Base-by-base conservation (phyloP, 1,140 invertebrate genomes). In the Octopus sinensis region DNA sequence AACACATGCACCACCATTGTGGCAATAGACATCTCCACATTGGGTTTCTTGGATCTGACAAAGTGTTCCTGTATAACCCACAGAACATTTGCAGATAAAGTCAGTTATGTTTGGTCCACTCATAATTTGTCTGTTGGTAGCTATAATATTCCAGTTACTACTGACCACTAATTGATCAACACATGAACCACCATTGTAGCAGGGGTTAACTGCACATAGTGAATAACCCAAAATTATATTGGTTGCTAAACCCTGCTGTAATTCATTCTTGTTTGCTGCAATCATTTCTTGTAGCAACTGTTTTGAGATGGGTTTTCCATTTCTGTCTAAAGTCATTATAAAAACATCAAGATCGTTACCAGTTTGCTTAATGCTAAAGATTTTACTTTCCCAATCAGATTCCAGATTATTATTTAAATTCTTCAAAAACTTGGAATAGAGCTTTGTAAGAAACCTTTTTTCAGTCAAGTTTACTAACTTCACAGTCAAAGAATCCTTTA, bases 81-180 rank as follows among this genome's bases (percentile, higher is more conserved):
- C 94, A 0, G 93, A 93, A 88, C 97, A 98, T 82, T 93, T 95
- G 90, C 97, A 98, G 82, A 94, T 84, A 88, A 96, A 97, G 56
- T 98, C 96, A 95, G 4, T 98, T 93, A 80, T 98, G 92, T 91
- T 98, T 96, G 0, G 97, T 97, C 89, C 97, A 99, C 84, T 96
- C 4, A 97, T 95, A 9, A 95, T 95, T 94, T 95, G 43, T 94
- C 95, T 88, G 95, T 95, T 12, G 94, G 92, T 88, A 93, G 94
- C 56, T 76, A 86, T 88, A 12, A 97, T 93, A 87, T 96, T 96
- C 53, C 95, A 92, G 13, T 96, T 96, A 13, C 2, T 91, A 5
- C 71, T 53, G 23, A 86, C 82, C 23, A 76, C 80, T 9, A 88
- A 80, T 23, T 84, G 76, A 95, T 96, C 90, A 96, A 93, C 53